phyloP scores from a whole-genome alignment of 2,797 vertebrate species.

The Coregonus suidteri region DNA sequence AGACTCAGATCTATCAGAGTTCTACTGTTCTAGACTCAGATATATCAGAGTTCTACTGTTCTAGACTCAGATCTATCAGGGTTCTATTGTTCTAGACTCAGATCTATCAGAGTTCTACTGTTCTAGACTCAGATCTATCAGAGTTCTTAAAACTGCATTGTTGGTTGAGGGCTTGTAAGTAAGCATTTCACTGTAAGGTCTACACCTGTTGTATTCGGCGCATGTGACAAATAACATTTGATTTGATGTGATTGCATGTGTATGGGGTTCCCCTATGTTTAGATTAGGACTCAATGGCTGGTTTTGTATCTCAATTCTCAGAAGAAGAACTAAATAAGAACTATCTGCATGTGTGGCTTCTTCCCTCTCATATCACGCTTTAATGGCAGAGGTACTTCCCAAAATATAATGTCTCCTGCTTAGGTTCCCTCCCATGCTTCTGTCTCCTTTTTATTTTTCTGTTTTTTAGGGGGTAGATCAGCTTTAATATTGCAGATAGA shows the following conservation, averaged over 20 bases:
- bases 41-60: background rate
- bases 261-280: conserved; percentile 3
- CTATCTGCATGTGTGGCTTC: background rate
- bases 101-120: background rate
- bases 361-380: background rate
- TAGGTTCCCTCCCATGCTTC: background rate
- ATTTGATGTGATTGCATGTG: background rate
- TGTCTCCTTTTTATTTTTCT: background rate
- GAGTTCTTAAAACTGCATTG: too few species aligned
- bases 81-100: background rate
- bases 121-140: background rate
- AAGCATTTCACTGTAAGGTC: too few species aligned
- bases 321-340: background rate
- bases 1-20: background rate
- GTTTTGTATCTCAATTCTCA: background rate
- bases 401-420: background rate
- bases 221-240: too few species aligned
- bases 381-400: background rate
- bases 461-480: too few species aligned
- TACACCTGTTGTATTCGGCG: too few species aligned
- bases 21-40: background rate
- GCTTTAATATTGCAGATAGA: too few species aligned
- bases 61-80: background rate
- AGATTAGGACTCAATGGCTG: background rate
- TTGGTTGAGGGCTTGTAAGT: too few species aligned